Percentiles rank a stretch among this genome's conserved stretches.
These are phyloP conservation scores for Leucopternis melanops DNA, from an alignment of 2,113 vertebrate genomes.

Conservation along the genomic window DNA sequence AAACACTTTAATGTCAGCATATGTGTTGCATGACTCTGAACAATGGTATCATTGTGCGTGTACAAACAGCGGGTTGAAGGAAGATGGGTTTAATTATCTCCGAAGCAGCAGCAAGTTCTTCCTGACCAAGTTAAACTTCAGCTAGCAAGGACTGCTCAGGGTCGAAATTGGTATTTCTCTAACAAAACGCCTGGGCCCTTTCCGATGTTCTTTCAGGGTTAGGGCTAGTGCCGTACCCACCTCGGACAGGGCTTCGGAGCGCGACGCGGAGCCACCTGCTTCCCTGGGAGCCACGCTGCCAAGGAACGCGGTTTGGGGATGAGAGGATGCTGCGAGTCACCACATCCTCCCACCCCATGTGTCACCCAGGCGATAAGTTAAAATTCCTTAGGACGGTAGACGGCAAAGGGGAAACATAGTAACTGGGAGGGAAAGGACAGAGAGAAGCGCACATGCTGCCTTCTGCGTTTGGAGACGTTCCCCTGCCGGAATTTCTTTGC, in stretches of 20 bases:
- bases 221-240: rapidly evolving
- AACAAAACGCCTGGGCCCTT: not conserved
- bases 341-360: not conserved
- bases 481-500: not conserved
- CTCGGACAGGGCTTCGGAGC: not conserved
- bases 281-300: not conserved
- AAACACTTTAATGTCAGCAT: conserved; percentile 71
- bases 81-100: conserved; percentile 79
- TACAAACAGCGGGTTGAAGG: conserved; percentile 40
- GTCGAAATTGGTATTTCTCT: not conserved
- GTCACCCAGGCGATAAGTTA: not conserved
- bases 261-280: not conserved
- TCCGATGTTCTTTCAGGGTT: not conserved
- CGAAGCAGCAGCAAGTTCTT: conserved; percentile 41
- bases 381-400: not conserved
- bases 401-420: not conserved
- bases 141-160: conserved; percentile 7
- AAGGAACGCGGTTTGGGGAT: rapidly evolving
- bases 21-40: conserved; percentile 56
- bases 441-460: rapidly evolving
- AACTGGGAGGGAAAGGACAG: not conserved
- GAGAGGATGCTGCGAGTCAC: not conserved
- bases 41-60: conserved; percentile 74
- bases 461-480: not conserved
- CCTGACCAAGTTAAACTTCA: conserved; percentile 40